A percentile compares a stretch with the other conserved stretches of the same genome.
Conservation (phyloP, 1,140 invertebrate genomes). For the Leptonema lineaticorne region DNA sequence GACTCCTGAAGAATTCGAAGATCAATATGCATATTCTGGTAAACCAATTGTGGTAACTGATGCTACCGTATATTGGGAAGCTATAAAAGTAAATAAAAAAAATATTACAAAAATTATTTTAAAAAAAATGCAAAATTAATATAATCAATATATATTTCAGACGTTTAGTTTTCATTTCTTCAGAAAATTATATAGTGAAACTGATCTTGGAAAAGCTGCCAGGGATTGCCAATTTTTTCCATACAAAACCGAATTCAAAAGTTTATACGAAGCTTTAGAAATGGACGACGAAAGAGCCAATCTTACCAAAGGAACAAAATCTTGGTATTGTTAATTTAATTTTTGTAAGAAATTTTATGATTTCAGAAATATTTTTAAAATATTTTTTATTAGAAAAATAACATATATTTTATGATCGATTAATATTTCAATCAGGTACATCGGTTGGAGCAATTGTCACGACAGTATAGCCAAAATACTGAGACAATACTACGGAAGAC, state of each 20-base stretch:
- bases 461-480: slow-evolving; percentile 72
- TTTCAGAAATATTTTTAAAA: background rate
- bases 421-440: slow-evolving; percentile 63
- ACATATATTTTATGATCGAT: too few species aligned
- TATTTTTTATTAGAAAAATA: background rate
- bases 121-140: background rate
- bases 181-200: slow-evolving; percentile 67
- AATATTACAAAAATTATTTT: background rate
- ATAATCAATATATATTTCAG: slow-evolving; percentile 44
- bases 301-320: slow-evolving; percentile 62
- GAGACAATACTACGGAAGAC: slow-evolving; percentile 75
- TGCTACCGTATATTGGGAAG: slow-evolving; percentile 77
- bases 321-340: slow-evolving; percentile 62
- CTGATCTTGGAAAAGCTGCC: slow-evolving; percentile 56
- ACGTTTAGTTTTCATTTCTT: slow-evolving; percentile 77
- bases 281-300: slow-evolving; percentile 70
- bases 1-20: slow-evolving; percentile 66
- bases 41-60: slow-evolving; percentile 83
- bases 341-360: background rate
- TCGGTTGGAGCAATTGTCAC: slow-evolving; percentile 94
- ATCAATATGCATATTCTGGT: slow-evolving; percentile 72
- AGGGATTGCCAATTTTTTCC: slow-evolving; percentile 87
- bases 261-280: slow-evolving; percentile 74
- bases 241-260: slow-evolving; percentile 83
- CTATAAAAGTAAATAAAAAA: slow-evolving; percentile 57